A percentile compares a stretch with the other conserved stretches of the same genome.
phyloP scores from a whole-genome alignment of 1,140 invertebrate genomes.

The Drosophila repleta region DNA sequence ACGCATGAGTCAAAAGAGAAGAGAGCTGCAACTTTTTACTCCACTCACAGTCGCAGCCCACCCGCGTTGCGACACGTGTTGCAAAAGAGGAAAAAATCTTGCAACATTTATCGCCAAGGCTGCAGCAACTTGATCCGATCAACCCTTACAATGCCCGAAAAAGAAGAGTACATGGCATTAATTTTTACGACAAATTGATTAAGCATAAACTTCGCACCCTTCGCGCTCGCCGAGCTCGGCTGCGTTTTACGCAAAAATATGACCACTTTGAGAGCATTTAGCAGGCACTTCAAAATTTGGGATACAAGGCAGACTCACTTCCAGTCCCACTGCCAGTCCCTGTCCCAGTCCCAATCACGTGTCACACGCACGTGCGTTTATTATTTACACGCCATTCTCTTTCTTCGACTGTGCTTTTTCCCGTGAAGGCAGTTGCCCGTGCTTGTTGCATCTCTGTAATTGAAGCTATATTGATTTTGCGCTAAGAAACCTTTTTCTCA shows the following conservation, averaged over 20 bases:
- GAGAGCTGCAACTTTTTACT: not conserved
- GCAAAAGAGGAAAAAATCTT: slow-evolving; percentile 26
- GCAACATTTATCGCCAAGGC: slow-evolving; percentile 60
- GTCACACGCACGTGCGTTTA: slow-evolving; percentile 82
- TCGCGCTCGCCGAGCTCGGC: not conserved
- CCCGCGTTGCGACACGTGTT: slow-evolving; percentile 61
- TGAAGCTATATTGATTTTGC: slow-evolving; percentile 73
- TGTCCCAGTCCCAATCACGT: slow-evolving; percentile 64
- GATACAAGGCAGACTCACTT: slow-evolving; percentile 32
- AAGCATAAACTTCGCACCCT: slow-evolving; percentile 78
- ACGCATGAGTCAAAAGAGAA: slow-evolving; percentile 44
- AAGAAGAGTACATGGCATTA: slow-evolving; percentile 60
- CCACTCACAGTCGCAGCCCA: slow-evolving; percentile 1
- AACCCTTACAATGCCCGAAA: slow-evolving; percentile 44
- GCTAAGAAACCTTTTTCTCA: not conserved
- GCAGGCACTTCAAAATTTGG: slow-evolving; percentile 72
- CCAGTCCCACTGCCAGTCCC: not conserved
- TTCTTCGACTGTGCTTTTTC: slow-evolving; percentile 26
- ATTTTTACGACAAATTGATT: slow-evolving; percentile 83
- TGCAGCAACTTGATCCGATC: slow-evolving; percentile 11
- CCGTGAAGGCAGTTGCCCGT: slow-evolving; percentile 2
- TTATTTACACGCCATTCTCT: slow-evolving; percentile 77
- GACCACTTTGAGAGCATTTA: slow-evolving; percentile 77
- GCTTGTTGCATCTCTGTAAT: slow-evolving; percentile 55
- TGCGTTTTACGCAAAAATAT: slow-evolving; percentile 43